Conservation (phyloP, 1,140 invertebrate species). For the Apis florea region DNA sequence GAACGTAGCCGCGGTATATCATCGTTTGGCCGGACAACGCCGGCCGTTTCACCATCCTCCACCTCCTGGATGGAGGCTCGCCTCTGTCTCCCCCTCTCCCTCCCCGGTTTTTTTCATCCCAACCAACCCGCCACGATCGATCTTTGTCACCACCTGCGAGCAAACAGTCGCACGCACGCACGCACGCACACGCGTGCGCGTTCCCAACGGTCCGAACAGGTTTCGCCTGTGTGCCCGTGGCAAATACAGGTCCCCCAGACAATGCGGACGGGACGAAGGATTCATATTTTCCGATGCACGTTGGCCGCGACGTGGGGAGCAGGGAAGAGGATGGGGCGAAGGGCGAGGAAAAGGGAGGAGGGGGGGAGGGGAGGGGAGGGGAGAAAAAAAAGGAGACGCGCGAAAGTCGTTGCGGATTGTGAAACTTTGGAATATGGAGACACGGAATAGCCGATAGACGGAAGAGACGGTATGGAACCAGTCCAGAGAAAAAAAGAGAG, state of each 20-base stretch:
- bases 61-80: not conserved
- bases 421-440: constrained; percentile 64
- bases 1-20: constrained; percentile 47
- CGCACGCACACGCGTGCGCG: not conserved
- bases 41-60: constrained; percentile 17
- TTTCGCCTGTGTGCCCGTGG: constrained; percentile 32
- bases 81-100: not conserved
- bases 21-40: constrained; percentile 50
- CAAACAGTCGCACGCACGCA: constrained; percentile 31
- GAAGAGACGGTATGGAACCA: constrained; percentile 35
- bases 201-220: constrained; percentile 10
- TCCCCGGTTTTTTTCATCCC: constrained; percentile 22
- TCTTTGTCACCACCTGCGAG: constrained; percentile 56
- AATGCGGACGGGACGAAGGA: constrained; percentile 63
- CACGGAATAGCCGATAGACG: constrained; percentile 59
- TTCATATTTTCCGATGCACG: constrained; percentile 66
- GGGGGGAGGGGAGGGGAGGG: not conserved
- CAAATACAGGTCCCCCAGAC: constrained; percentile 58
- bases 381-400: constrained; percentile 31
- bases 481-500: constrained; percentile 2
- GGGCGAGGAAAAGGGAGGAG: not conserved
- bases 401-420: constrained; percentile 57
- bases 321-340: not conserved
- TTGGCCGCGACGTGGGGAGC: constrained; percentile 5
- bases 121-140: constrained; percentile 41